Conservation (phyloP, 2,888 invertebrate species). For the Agrochola circellaris region DNA sequence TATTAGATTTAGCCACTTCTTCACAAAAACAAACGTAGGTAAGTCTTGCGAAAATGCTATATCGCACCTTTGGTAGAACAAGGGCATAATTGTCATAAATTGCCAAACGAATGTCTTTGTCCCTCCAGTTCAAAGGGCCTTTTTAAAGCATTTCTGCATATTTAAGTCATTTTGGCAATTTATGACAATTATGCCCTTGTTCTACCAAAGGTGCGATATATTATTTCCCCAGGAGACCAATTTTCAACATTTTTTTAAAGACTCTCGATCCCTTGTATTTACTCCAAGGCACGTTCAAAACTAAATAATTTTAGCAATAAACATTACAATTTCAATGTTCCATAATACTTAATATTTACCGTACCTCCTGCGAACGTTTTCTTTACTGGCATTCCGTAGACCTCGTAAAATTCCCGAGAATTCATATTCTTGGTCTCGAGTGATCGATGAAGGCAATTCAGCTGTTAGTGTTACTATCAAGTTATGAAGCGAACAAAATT, state of each 20-base stretch:
- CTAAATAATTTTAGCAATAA: neutral
- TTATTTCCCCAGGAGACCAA: too few species aligned
- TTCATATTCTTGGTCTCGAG: conserved; percentile 57
- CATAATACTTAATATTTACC: conserved; percentile 59
- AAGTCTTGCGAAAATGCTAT: neutral
- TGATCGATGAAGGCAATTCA: conserved; percentile 70
- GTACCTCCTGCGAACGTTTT: conserved; percentile 69
- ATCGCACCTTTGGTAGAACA: too few species aligned
- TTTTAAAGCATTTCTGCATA: too few species aligned
- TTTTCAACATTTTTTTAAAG: neutral
- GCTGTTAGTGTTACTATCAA: conserved; percentile 58
- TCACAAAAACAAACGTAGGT: neutral
- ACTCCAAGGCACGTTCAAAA: neutral
- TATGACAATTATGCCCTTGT: too few species aligned
- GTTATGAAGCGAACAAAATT: conserved; percentile 55
- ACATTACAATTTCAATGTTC: conserved; percentile 38
- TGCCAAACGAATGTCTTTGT: too few species aligned
- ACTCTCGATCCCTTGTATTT: neutral
- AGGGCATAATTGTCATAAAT: too few species aligned
- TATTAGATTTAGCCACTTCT: neutral
- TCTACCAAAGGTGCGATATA: too few species aligned
- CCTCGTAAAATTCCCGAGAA: conserved; percentile 62
- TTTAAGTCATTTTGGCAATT: too few species aligned
- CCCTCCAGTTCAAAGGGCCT: too few species aligned
- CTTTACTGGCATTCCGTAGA: conserved; percentile 62